phyloP scores from a whole-genome alignment of 35 echinoderm and acorn worm species.

The Stichopus chloronotus region DNA sequence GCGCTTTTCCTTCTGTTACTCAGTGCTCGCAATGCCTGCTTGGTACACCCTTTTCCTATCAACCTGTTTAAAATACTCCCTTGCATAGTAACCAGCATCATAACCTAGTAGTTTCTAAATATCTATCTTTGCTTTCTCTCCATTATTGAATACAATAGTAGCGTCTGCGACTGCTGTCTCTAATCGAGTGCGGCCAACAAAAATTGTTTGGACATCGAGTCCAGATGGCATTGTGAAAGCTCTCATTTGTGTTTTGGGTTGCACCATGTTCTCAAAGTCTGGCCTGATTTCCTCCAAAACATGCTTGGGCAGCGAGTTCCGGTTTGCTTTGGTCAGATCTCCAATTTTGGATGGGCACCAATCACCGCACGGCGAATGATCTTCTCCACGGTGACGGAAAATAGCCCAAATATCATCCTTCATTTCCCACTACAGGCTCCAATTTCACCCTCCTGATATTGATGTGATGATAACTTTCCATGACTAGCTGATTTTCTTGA shows the following conservation, averaged over 20 bases:
- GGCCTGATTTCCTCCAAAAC: constrained; percentile 39
- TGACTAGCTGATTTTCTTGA: too few relatives aligned
- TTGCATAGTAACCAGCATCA: constrained; percentile 23
- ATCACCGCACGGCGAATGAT: background rate
- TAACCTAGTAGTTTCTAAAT: background rate
- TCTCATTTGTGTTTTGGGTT: constrained; percentile 39
- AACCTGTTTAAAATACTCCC: too few relatives aligned
- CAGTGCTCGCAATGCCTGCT: background rate
- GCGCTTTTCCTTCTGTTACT: background rate
- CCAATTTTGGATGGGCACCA: constrained; percentile 34
- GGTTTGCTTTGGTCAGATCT: background rate
- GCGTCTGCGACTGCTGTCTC: constrained; percentile 31
- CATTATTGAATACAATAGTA: constrained; percentile 37
- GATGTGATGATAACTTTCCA: too few relatives aligned
- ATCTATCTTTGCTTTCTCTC: background rate
- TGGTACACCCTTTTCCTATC: background rate
- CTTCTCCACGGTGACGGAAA: constrained; percentile 15
- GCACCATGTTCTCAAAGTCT: constrained; percentile 23
- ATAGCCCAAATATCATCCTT: constrained; percentile 25
- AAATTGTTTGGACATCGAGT: constrained; percentile 14
- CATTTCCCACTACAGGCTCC: too few relatives aligned
- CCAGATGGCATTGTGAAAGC: constrained; percentile 36
- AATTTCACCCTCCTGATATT: too few relatives aligned
- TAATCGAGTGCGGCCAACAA: constrained; percentile 7
- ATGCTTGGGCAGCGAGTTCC: constrained; percentile 36